Conservation (phyloP, 2,888 invertebrate species). For the Maniola hyperantus region DNA sequence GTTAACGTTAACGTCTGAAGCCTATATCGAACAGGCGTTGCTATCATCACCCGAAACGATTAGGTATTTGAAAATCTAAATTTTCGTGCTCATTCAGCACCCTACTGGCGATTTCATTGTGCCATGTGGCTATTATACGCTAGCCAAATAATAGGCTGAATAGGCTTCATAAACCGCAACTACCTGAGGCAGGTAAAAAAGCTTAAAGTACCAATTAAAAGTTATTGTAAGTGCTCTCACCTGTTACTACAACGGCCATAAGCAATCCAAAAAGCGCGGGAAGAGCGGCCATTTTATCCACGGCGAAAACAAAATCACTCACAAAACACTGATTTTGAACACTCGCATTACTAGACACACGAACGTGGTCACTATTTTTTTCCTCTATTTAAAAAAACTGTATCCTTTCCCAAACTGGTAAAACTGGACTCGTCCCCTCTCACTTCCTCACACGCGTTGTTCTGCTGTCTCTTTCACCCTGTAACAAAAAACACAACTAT, state of each 20-base stretch:
- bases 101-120: too few relatives aligned
- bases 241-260: slow-evolving; percentile 65
- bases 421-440: slow-evolving; percentile 58
- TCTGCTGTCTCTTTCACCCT: slow-evolving; percentile 58
- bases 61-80: too few relatives aligned
- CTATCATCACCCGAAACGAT: too few relatives aligned
- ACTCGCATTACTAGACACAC: slow-evolving; percentile 67
- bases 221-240: slow-evolving; percentile 49
- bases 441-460: slow-evolving; percentile 47
- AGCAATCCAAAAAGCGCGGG: slow-evolving; percentile 74
- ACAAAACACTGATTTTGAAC: slow-evolving; percentile 59
- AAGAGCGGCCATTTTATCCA: slow-evolving; percentile 69
- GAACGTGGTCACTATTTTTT: slow-evolving; percentile 55
- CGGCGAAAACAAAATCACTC: slow-evolving; percentile 51
- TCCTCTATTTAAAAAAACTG: slow-evolving; percentile 46
- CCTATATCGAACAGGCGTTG: too few relatives aligned
- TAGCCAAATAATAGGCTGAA: background rate
- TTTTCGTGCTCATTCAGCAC: too few relatives aligned
- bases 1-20: too few relatives aligned
- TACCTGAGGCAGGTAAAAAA: slow-evolving; percentile 3
- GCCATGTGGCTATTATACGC: background rate
- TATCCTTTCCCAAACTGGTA: slow-evolving; percentile 57
- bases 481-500: slow-evolving; percentile 68
- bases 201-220: slow-evolving; percentile 10
- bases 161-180: background rate